Conservation (phyloP, 2,888 invertebrate species). For the Stenodema calcarata region DNA sequence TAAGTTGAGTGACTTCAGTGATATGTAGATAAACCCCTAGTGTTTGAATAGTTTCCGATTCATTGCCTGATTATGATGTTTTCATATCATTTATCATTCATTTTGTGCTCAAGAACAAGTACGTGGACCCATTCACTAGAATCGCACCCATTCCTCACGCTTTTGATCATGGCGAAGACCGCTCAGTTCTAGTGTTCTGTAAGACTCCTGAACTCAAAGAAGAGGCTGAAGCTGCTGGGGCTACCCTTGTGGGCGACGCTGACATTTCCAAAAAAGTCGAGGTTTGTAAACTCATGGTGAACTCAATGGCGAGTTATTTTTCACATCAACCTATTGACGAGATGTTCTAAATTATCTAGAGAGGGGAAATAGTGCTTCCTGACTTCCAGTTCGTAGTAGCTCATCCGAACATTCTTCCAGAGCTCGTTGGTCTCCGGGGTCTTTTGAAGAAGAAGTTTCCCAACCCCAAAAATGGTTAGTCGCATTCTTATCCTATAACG, state of each 20-base stretch:
- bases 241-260: conserved; percentile 73
- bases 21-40: too few species aligned
- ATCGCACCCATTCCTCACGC: conserved; percentile 72
- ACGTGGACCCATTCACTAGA: conserved; percentile 72
- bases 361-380: conserved; percentile 70
- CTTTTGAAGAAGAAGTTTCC: conserved; percentile 81
- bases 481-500: neutral
- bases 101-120: conserved; percentile 66
- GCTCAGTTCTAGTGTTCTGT: conserved; percentile 76
- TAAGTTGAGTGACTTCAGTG: too few species aligned
- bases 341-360: conserved; percentile 66
- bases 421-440: conserved; percentile 77
- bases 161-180: conserved; percentile 73
- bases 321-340: too few species aligned
- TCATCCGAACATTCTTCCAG: conserved; percentile 80
- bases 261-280: conserved; percentile 80
- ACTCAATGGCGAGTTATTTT: too few species aligned
- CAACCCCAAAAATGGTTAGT: conserved; percentile 61
- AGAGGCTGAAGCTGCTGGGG: conserved; percentile 73
- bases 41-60: too few species aligned
- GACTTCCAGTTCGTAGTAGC: conserved; percentile 80
- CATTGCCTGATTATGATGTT: too few species aligned
- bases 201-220: conserved; percentile 70
- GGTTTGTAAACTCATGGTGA: conserved; percentile 61
- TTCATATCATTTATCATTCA: too few species aligned